A percentile compares a stretch with the other conserved stretches of the same genome.
Conservation (phyloP, 2,888 invertebrate genomes). For the Meghimatium bilineatum region DNA sequence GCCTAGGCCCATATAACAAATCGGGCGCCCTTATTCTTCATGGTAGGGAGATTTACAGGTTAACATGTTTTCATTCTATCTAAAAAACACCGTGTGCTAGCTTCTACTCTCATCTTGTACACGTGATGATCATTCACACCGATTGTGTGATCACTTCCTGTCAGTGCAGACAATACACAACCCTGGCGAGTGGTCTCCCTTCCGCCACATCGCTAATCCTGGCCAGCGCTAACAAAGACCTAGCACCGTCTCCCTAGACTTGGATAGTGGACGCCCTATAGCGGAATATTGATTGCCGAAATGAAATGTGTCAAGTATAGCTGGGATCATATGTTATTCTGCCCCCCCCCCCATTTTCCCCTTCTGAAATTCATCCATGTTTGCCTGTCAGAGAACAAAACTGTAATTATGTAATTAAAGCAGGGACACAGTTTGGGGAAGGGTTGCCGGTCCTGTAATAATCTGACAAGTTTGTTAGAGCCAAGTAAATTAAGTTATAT, state of each 20-base stretch:
- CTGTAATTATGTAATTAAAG: too few relatives aligned
- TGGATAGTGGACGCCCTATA: background rate
- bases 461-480: too few relatives aligned
- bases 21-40: too few relatives aligned
- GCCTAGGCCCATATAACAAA: too few relatives aligned
- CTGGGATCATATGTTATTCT: background rate
- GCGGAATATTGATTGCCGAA: conserved; percentile 18
- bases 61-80: too few relatives aligned
- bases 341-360: background rate
- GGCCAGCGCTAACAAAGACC: conserved; percentile 20
- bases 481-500: too few relatives aligned
- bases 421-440: too few relatives aligned
- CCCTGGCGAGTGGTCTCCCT: background rate
- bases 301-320: conserved; percentile 32
- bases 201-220: background rate
- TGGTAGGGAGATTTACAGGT: too few relatives aligned
- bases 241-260: background rate
- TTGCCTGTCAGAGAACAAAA: too few relatives aligned
- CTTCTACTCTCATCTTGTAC: background rate
- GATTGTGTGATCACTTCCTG: background rate
- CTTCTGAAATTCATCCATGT: background rate
- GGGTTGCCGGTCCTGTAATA: too few relatives aligned
- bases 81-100: too few relatives aligned
- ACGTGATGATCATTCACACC: background rate
- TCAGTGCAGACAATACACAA: background rate